phyloP scores from a whole-genome alignment of 2,888 invertebrate genomes.

The Odontomyia ornata region DNA sequence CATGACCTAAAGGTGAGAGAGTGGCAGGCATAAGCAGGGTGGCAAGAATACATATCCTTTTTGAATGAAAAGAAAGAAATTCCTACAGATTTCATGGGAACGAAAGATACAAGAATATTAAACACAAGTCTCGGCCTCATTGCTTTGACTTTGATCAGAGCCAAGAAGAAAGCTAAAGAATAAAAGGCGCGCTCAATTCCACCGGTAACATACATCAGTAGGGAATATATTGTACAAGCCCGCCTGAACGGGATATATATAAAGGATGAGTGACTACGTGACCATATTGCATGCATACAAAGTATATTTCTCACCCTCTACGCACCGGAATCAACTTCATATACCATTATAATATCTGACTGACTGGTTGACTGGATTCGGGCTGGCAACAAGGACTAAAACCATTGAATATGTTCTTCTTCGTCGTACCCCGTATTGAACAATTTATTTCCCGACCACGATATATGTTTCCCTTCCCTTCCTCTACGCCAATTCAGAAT shows the following conservation, averaged over 20 bases:
- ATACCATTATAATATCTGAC: slow-evolving; percentile 10
- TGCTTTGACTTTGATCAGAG: too few relatives aligned
- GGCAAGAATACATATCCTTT: too few relatives aligned
- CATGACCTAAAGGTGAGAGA: too few relatives aligned
- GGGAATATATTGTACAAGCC: slow-evolving; percentile 13
- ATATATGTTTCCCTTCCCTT: not conserved
- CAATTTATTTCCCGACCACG: not conserved
- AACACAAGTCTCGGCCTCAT: too few relatives aligned
- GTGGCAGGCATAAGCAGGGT: too few relatives aligned
- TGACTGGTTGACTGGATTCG: not conserved
- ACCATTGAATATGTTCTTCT: too few relatives aligned
- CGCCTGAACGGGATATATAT: not conserved
- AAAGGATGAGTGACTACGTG: slow-evolving; percentile 21
- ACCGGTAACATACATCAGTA: slow-evolving; percentile 2
- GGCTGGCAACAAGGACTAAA: not conserved
- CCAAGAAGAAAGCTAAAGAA: not conserved
- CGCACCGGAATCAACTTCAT: not conserved
- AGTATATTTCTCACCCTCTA: not conserved
- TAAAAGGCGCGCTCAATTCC: not conserved
- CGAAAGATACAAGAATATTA: too few relatives aligned
- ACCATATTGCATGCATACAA: slow-evolving; percentile 25
- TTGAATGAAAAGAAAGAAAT: too few relatives aligned
- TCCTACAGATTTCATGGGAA: too few relatives aligned
- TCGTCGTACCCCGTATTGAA: not conserved
- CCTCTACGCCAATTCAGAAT: slow-evolving; percentile 2